Base-by-base conservation (phyloP, 1,140 invertebrate species). In the Littorina saxatilis region DNA sequence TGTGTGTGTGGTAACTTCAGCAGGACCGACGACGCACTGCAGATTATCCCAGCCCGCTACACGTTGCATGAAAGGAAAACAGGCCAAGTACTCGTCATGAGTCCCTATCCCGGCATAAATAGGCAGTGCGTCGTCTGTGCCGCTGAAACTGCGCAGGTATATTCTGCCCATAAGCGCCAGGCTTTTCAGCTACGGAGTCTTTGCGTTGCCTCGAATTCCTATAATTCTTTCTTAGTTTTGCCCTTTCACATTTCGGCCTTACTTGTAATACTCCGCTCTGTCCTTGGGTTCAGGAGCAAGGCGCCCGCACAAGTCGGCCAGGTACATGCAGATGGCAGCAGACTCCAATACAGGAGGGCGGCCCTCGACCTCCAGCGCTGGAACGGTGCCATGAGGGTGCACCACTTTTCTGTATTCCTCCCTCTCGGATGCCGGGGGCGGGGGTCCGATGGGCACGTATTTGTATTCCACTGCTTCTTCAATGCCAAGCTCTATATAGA, bases 301-400 rank as follows among this genome's bases (percentile, higher is more conserved):
- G 17, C 83, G 80, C 23, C 83, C 81, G 77, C 86, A 86, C 23
- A 83, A 17, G 37, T 88, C 87, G n/a, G 85, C 88, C 52, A 89
- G 66, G 75, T 86, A 88, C 63, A 88, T 37, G 58, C 88, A 89
- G 72, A 89, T 87, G 40, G 88, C 88, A 15, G 85, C 88, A 0
- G 87, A 88, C 79, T 89, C 87, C 5, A 89, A 66, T 40, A 89
- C 74, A 3, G 82, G 55, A 29, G 68, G 66, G 23, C 79, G 77
- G 2, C 82, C 84, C 20, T 87, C 85, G 4, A 85, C 39, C 20
- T 82, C 84, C 29, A 88, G 43, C 27, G 86, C 85, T 0, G 88
- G 87, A 11, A 89, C 76, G 7, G 85, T 87, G 3, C 85, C 80
- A 61, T 87, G 87, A 55, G 85, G 86, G 40, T 88, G 87, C 1